phyloP scores from a whole-genome alignment of 1,140 invertebrate genomes.

The Aphaenogaster floridana region DNA sequence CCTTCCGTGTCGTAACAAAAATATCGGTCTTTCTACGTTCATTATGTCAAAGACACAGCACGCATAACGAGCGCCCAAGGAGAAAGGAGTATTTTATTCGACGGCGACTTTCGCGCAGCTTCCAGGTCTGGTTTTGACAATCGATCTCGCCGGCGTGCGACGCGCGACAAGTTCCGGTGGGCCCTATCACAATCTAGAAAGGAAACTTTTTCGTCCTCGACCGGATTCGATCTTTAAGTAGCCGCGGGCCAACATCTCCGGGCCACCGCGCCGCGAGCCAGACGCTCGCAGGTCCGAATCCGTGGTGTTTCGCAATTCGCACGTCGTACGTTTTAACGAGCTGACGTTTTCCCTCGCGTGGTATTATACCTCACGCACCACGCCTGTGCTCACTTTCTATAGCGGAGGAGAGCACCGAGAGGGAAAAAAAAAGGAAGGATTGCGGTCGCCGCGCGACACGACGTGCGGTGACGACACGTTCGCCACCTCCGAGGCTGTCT shows the following conservation, averaged over 20 bases:
- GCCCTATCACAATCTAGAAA: conserved; percentile 25
- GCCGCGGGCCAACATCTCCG: conserved; percentile 3
- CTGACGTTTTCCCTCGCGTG: conserved; percentile 5
- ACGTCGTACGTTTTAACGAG: conserved; percentile 13
- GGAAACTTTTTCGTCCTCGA: conserved; percentile 44
- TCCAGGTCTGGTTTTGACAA: conserved; percentile 29
- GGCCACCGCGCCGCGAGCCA: not conserved
- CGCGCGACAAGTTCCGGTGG: not conserved
- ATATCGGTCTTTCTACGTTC: not conserved
- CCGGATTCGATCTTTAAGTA: conserved; percentile 24
- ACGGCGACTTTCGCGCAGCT: not conserved
- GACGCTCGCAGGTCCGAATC: conserved; percentile 1
- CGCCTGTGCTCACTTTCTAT: conserved; percentile 54
- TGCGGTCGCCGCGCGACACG: conserved; percentile 29
- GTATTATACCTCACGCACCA: conserved; percentile 12
- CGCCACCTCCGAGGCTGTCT: conserved; percentile 27
- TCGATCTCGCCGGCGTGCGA: conserved; percentile 4
- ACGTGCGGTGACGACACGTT: conserved; percentile 39
- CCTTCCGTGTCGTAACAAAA: not conserved
- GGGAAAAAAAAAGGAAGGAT: conserved; percentile 18
- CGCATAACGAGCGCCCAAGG: not conserved
- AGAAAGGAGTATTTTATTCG: conserved; percentile 16
- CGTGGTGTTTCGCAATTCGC: conserved; percentile 30
- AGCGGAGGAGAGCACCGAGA: conserved; percentile 42
- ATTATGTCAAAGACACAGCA: conserved; percentile 7